Evolutionary conservation across 2,113 vertebrate species (phyloP).

Genomic region (Carlito syrichta): DNA sequence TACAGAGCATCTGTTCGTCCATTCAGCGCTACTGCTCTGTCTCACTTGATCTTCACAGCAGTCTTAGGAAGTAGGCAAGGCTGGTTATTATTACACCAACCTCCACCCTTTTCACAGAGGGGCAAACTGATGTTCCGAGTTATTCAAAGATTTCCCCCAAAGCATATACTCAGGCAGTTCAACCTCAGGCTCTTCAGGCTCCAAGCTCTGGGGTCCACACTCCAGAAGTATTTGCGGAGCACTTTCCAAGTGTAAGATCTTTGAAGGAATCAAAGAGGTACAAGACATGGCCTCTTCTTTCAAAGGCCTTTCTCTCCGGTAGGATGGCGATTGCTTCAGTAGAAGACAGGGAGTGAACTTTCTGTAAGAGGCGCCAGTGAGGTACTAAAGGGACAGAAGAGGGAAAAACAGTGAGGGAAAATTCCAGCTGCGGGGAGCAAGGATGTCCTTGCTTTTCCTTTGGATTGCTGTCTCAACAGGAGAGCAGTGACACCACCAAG

Average conservation of each 20-base stretch:
- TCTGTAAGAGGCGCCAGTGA: not conserved
- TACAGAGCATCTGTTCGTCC: too few relatives aligned
- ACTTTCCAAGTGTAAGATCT: not conserved
- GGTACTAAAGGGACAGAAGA: fast-evolving
- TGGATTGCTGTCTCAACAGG: too few relatives aligned
- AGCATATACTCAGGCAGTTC: not conserved
- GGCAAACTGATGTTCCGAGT: not conserved
- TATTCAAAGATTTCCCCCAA: not conserved
- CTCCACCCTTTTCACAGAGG: not conserved
- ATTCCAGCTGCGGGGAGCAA: not conserved
- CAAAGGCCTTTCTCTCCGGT: not conserved
- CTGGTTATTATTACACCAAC: not conserved
- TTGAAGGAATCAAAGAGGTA: not conserved
- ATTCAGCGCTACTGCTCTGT: not conserved
- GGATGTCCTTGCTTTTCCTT: not conserved
- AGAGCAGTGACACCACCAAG: not conserved
- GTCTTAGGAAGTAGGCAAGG: not conserved
- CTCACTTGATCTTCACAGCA: not conserved
- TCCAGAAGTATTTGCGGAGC: not conserved
- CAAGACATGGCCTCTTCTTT: not conserved
- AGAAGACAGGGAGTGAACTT: not conserved
- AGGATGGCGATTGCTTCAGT: not conserved
- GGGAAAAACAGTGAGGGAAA: not conserved
- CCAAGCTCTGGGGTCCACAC: not conserved
- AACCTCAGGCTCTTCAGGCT: not conserved